These are phyloP conservation scores for Arnoldichthys spilopterus DNA, from an alignment of 2,797 vertebrate species.

Conservation along the genomic window DNA sequence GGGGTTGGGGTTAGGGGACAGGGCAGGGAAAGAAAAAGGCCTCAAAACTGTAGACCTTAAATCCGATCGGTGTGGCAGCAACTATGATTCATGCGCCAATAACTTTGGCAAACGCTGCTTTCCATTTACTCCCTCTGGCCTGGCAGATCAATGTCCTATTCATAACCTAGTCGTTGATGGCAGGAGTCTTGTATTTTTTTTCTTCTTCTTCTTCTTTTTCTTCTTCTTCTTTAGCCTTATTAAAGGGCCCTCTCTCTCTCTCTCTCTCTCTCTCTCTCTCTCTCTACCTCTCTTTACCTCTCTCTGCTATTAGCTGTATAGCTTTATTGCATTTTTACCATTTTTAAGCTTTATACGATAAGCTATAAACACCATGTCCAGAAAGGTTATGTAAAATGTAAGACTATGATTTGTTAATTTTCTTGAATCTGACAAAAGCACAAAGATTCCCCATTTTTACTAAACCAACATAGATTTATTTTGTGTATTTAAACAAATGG, in stretches of 20 bases:
- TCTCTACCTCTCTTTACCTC: conserved; percentile 12
- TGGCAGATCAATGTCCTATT: conserved; percentile 52
- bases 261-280: not conserved
- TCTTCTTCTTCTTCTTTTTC: too few species aligned
- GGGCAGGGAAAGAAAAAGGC: conserved; percentile 6
- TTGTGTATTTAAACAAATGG: too few species aligned
- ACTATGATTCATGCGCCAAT: conserved; percentile 37
- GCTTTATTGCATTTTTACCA: too few species aligned
- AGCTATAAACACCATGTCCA: too few species aligned
- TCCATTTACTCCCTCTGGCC: conserved; percentile 35
- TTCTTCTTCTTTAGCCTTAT: not conserved
- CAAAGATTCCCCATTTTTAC: too few species aligned
- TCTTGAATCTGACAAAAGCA: too few species aligned
- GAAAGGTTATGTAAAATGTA: too few species aligned
- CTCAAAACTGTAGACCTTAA: conserved; percentile 43
- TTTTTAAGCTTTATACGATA: not conserved
- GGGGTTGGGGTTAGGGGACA: not conserved
- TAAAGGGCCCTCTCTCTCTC: not conserved
- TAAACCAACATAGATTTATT: too few species aligned
- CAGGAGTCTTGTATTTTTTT: conserved; percentile 8
- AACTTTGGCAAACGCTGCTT: conserved; percentile 34
- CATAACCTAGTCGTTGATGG: conserved; percentile 43
- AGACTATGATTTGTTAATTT: too few species aligned
- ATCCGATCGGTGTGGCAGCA: conserved; percentile 47
- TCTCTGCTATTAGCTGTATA: not conserved